Conservation (phyloP, 2,888 invertebrate species). For the Charanyca ferruginea region DNA sequence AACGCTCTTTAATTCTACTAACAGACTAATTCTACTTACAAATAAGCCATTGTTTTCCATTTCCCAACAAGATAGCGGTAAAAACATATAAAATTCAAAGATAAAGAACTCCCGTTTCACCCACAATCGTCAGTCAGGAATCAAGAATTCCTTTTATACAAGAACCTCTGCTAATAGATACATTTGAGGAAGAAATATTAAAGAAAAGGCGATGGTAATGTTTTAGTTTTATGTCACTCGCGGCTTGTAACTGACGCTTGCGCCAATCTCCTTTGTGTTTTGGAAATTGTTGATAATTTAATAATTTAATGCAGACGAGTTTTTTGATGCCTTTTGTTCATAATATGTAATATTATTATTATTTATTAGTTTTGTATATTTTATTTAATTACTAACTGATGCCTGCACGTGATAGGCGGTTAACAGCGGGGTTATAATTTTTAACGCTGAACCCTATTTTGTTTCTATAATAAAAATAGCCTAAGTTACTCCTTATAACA, state of each 20-base stretch:
- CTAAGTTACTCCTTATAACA: too few relatives aligned
- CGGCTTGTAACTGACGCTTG: background rate
- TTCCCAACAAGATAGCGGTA: background rate
- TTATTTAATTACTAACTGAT: too few relatives aligned
- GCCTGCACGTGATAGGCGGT: too few relatives aligned
- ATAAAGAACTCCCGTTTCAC: constrained; percentile 1
- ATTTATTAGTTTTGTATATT: too few relatives aligned
- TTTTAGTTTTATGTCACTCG: constrained; percentile 7
- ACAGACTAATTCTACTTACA: background rate
- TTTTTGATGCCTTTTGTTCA: too few relatives aligned
- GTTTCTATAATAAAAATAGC: too few relatives aligned
- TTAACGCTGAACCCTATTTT: too few relatives aligned
- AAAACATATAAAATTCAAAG: constrained; percentile 18
- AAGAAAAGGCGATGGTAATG: constrained; percentile 3
- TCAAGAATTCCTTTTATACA: constrained; percentile 44
- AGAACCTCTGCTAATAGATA: constrained; percentile 26
- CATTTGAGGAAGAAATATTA: constrained; percentile 26
- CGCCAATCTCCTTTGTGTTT: too few relatives aligned
- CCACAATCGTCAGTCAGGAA: constrained; percentile 21
- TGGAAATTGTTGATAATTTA: too few relatives aligned
- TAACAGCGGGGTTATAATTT: too few relatives aligned
- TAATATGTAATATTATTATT: too few relatives aligned
- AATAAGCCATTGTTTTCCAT: constrained; percentile 7
- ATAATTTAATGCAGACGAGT: too few relatives aligned
- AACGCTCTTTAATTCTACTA: background rate